phyloP scores from a whole-genome alignment of 2,888 invertebrate species.

The Ennomos erosarius region DNA sequence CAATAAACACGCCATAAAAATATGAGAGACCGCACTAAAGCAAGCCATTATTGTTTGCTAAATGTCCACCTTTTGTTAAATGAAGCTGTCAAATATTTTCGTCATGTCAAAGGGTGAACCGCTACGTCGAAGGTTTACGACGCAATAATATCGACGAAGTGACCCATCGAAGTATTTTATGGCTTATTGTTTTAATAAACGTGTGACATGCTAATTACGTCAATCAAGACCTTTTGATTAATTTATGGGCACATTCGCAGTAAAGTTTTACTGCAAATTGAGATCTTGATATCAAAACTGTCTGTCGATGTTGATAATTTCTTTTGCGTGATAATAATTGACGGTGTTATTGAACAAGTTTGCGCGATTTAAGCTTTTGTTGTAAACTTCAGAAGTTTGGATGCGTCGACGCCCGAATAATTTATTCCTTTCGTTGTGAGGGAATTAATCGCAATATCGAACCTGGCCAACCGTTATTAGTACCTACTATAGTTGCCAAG shows the following conservation, averaged over 20 bases:
- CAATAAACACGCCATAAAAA: constrained; percentile 83
- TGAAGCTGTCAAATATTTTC: constrained; percentile 74
- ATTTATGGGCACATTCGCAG: constrained; percentile 33
- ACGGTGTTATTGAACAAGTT: constrained; percentile 30
- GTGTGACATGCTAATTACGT: constrained; percentile 60
- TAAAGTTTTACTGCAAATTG: constrained; percentile 31
- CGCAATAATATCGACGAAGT: constrained; percentile 28
- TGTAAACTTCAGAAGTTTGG: constrained; percentile 29
- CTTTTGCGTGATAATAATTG: constrained; percentile 25
- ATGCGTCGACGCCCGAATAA: constrained; percentile 41
- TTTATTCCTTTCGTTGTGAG: constrained; percentile 51
- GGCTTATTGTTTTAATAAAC: constrained; percentile 46
- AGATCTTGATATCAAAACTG: constrained; percentile 18
- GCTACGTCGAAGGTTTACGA: constrained; percentile 19
- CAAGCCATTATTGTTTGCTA: constrained; percentile 74
- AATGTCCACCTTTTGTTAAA: constrained; percentile 80
- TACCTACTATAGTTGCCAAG: constrained; percentile 83
- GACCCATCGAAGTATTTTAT: constrained; percentile 29
- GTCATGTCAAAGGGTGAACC: constrained; percentile 54
- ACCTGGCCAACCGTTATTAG: constrained; percentile 81
- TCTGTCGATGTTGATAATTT: constrained; percentile 14
- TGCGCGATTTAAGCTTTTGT: constrained; percentile 24
- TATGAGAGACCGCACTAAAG: constrained; percentile 80
- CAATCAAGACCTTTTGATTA: constrained; percentile 29
- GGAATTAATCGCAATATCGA: constrained; percentile 80